A percentile compares a stretch with the other conserved stretches of the same genome.
These are phyloP conservation scores for Eidolon dupreanum DNA, from an alignment of 2,797 vertebrate species.

Conservation along the genomic window DNA sequence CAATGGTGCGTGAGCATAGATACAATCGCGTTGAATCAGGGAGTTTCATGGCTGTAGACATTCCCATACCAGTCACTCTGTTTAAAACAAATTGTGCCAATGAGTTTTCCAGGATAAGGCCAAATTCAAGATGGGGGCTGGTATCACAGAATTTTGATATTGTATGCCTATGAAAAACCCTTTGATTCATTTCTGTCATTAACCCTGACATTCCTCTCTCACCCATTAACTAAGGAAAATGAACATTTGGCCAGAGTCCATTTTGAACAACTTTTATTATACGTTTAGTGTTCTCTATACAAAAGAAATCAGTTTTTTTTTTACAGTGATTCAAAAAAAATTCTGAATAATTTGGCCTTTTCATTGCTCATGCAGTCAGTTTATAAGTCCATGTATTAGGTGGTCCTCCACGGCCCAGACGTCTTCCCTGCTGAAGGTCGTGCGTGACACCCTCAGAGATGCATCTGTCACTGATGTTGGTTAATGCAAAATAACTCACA, in stretches of 20 bases:
- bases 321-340: conserved; percentile 86
- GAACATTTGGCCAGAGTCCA: not conserved
- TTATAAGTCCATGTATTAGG: conserved; percentile 83
- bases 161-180: rapidly evolving
- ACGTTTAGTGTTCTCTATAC: conserved; percentile 89
- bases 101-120: not conserved
- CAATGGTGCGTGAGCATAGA: rapidly evolving
- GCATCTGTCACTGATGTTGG: conserved; percentile 74
- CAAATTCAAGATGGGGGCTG: not conserved
- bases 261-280: conserved; percentile 88
- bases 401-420: conserved; percentile 69
- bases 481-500: conserved; percentile 77
- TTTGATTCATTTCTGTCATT: not conserved
- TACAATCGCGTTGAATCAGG: rapidly evolving
- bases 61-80: rapidly evolving
- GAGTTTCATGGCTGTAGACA: not conserved
- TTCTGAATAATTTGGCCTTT: conserved; percentile 85
- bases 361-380: conserved; percentile 85
- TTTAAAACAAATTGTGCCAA: not conserved
- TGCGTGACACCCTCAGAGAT: conserved; percentile 72
- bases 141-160: not conserved
- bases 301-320: conserved; percentile 86
- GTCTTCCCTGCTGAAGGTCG: conserved; percentile 73
- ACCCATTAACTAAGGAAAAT: not conserved
- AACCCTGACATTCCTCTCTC: not conserved